A percentile compares a stretch with the other conserved stretches of the same genome.
phyloP scores from a whole-genome alignment of 2,797 vertebrate genomes.

The Aeoliscus strigatus region DNA sequence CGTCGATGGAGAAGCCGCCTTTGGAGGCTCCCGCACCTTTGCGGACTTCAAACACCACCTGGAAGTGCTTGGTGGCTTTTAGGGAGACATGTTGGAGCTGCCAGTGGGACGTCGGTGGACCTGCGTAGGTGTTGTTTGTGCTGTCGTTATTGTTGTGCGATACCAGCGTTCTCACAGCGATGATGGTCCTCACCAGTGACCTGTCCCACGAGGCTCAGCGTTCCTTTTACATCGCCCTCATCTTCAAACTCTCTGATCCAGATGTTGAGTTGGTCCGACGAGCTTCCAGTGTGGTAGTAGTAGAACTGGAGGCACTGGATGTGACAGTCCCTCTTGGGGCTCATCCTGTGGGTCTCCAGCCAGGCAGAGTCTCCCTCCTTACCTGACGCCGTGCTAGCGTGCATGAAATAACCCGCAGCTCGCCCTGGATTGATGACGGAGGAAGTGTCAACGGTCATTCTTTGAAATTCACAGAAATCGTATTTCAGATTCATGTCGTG shows the following conservation, averaged over 20 bases:
- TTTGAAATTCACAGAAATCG: too few species aligned
- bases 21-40: conserved; percentile 67
- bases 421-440: conserved; percentile 9
- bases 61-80: conserved; percentile 67
- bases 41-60: conserved; percentile 74
- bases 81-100: conserved; percentile 74
- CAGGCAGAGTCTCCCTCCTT: conserved; percentile 51
- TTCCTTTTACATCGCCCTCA: conserved; percentile 19
- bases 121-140: too few species aligned
- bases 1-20: conserved; percentile 85
- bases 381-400: conserved; percentile 67
- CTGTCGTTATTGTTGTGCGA: too few species aligned
- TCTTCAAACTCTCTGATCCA: conserved; percentile 76
- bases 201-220: conserved; percentile 26
- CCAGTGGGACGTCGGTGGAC: conserved; percentile 67
- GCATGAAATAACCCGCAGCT: conserved; percentile 78
- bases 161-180: too few species aligned
- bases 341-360: conserved; percentile 75
- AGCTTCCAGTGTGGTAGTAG: conserved; percentile 74
- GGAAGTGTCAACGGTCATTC: too few species aligned
- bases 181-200: conserved; percentile 39
- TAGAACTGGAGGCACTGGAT: conserved; percentile 87
- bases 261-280: conserved; percentile 72
- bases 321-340: conserved; percentile 68
- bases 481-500: too few species aligned